Evolutionary conservation across 2,113 vertebrate species (phyloP), one percentile per base, ranked within the genome.

Genomic region (Pseudolaguvia tuberculata): DNA sequence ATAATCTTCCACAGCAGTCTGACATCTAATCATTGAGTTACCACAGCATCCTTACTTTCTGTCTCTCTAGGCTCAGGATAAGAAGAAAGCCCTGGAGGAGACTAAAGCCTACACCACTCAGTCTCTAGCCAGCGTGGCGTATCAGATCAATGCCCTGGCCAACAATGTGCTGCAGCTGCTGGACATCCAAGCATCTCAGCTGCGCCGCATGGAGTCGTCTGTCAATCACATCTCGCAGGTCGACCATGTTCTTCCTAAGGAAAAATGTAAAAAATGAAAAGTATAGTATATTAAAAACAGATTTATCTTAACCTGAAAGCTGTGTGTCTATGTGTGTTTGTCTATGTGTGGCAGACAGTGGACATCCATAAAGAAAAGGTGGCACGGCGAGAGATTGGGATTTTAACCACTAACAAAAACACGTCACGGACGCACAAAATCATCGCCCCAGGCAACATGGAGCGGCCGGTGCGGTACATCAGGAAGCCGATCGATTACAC

Each of bases 281-380:
- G 13, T 12, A 29, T 17, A 27, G 56, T 13, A 57, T 27, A 29
- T 27, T 27, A 6, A 56, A 35, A 35, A 35, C 31, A 35, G 31
- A 35, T 35, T 35, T 35, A 35, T 6, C 31, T 35, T 35, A 35
- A 35, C n/a, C n/a, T n/a, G 31, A 42, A 42, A 42, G 39, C 39
- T 35, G 57, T 59, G 27, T 59, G 56, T 58, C 25, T 59, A 6
- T 59, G 57, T 61, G 27, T 61, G 31, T 62, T 17, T 62, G 59
- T 62, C 31, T 62, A 31, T 39, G 10, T 62, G 59, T 62, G 4
- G 25, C 79, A 98, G 97, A 98, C 96, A 13, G 96, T 98, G 91
- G 95, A 98, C 88, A 98, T 99, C 86, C 96, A 98, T 86, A 99
- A 98, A 90, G 96, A 98, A 86, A 99, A 99, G 85, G 97, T 99